Percentiles rank a stretch among this genome's conserved stretches.
These are phyloP conservation scores for Moxostoma hubbsi DNA, from an alignment of 2,797 vertebrate genomes.

Conservation along the genomic window DNA sequence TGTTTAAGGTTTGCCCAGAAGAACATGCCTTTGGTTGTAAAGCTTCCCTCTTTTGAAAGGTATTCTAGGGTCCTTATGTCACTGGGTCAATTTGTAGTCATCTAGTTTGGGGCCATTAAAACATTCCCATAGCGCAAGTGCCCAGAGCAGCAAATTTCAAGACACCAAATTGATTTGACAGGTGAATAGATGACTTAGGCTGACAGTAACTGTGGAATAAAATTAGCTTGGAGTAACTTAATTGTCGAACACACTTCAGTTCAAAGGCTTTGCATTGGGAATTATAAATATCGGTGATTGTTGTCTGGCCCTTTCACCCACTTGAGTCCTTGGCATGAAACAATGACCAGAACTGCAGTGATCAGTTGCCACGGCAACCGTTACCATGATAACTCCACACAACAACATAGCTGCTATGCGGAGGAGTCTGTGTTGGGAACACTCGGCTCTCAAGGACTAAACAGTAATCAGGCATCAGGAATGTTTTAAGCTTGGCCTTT, in stretches of 20 bases:
- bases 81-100: slow-evolving; percentile 6
- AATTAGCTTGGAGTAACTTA: slow-evolving; percentile 40
- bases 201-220: slow-evolving; percentile 25
- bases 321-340: slow-evolving; percentile 35
- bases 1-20: slow-evolving; percentile 25
- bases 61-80: slow-evolving; percentile 1
- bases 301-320: slow-evolving; percentile 27
- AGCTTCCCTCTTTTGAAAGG: slow-evolving; percentile 26
- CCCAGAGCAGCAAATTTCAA: slow-evolving; percentile 20
- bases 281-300: slow-evolving; percentile 37
- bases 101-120: slow-evolving; percentile 3
- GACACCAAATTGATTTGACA: slow-evolving; percentile 40
- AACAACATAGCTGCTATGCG: slow-evolving; percentile 34
- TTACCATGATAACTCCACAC: slow-evolving; percentile 50
- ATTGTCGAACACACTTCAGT: slow-evolving; percentile 25
- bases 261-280: slow-evolving; percentile 42
- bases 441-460: slow-evolving; percentile 9
- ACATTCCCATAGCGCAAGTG: neutral
- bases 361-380: slow-evolving; percentile 45
- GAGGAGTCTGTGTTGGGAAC: slow-evolving; percentile 11
- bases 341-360: slow-evolving; percentile 38
- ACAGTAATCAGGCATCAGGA: slow-evolving; percentile 3
- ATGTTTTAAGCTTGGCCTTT: slow-evolving; percentile 17
- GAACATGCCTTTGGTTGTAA: slow-evolving; percentile 5
- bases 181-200: slow-evolving; percentile 20